phyloP scores from a whole-genome alignment of 2,797 vertebrate genomes.

The Poeciliopsis infans region DNA sequence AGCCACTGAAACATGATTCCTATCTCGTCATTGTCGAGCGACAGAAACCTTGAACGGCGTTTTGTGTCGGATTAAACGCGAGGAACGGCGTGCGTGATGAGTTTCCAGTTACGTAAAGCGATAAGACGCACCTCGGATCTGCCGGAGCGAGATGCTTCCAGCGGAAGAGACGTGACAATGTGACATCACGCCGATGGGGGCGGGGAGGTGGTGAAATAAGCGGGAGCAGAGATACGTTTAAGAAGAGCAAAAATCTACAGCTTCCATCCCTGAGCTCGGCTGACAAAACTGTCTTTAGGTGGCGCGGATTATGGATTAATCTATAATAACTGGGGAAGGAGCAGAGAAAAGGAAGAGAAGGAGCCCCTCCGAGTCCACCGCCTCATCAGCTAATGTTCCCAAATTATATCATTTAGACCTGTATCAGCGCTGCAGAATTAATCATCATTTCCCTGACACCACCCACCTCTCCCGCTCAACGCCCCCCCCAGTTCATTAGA shows the following conservation, averaged over 20 bases:
- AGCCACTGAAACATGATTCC: not conserved
- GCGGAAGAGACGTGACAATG: conserved; percentile 58
- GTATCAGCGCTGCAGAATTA: conserved; percentile 55
- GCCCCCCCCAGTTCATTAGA: conserved; percentile 65
- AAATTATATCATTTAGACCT: conserved; percentile 68
- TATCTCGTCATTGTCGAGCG: conserved; percentile 8
- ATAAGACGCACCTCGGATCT: conserved; percentile 46
- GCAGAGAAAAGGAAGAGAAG: conserved; percentile 50
- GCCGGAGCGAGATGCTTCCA: conserved; percentile 46
- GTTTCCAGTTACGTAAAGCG: conserved; percentile 51
- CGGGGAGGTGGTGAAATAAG: conserved; percentile 57
- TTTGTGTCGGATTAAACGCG: conserved; percentile 4
- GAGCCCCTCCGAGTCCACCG: conserved; percentile 41
- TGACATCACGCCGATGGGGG: conserved; percentile 66
- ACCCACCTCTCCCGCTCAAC: conserved; percentile 38
- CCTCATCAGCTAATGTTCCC: conserved; percentile 64
- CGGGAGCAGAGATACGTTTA: conserved; percentile 46
- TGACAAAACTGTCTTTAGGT: conserved; percentile 78
- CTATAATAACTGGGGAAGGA: conserved; percentile 70
- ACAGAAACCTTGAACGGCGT: not conserved
- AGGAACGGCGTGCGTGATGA: conserved; percentile 7
- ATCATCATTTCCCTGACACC: conserved; percentile 60
- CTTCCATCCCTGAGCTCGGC: conserved; percentile 63
- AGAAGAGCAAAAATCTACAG: conserved; percentile 27
- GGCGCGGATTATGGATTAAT: conserved; percentile 78